A percentile compares a stretch with the other conserved stretches of the same genome.
phyloP scores from a whole-genome alignment of 2,888 invertebrate species.

The Antheraea yamamai region DNA sequence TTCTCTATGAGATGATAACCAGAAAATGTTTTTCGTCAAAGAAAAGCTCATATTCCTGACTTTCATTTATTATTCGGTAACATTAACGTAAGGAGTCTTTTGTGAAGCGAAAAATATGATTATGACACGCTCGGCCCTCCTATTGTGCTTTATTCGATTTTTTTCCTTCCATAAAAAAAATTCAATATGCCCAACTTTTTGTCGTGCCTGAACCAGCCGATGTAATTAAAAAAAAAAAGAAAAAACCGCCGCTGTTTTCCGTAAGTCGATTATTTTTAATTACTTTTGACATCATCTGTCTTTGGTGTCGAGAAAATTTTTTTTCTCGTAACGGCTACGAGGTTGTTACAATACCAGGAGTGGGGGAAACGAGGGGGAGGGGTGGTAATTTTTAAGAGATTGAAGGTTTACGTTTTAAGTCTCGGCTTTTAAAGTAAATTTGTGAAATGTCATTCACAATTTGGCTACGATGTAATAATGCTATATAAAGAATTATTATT shows the following conservation, averaged over 20 bases:
- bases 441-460: not conserved
- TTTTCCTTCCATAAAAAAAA: conserved; percentile 50
- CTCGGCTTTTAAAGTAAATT: not conserved
- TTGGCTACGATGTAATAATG: not conserved
- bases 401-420: not conserved
- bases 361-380: no score
- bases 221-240: conserved; percentile 54
- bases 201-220: conserved; percentile 40
- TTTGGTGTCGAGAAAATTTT: not conserved
- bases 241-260: conserved; percentile 31
- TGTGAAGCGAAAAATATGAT: conserved; percentile 77
- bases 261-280: conserved; percentile 12
- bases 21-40: conserved; percentile 12
- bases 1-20: conserved; percentile 20
- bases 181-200: conserved; percentile 61
- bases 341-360: not conserved
- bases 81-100: conserved; percentile 77
- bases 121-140: conserved; percentile 70
- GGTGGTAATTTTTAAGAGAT: not conserved
- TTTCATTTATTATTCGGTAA: conserved; percentile 72
- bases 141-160: conserved; percentile 77
- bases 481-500: no score
- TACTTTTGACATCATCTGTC: conserved; percentile 2
- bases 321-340: not conserved
- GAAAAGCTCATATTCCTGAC: conserved; percentile 43